phyloP scores from a whole-genome alignment of 2,797 vertebrate genomes.

The Rhodeus uyekii region DNA sequence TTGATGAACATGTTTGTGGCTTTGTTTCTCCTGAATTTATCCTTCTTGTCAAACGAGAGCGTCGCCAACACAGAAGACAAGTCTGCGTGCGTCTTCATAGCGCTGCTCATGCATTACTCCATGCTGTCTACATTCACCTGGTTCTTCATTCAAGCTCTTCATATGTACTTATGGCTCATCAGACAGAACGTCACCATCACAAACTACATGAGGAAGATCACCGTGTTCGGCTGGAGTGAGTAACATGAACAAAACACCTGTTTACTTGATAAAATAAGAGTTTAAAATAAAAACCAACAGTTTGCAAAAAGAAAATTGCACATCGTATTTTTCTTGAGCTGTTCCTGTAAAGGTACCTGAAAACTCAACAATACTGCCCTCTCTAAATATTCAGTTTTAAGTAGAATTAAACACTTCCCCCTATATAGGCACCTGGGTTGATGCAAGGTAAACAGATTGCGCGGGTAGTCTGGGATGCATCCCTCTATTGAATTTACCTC shows the following conservation, averaged over 20 bases:
- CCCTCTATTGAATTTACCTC: background rate
- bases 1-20: constrained; percentile 66
- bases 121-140: constrained; percentile 67
- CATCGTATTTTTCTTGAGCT: no score
- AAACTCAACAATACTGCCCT: no score
- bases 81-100: constrained; percentile 43
- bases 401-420: no score
- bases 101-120: constrained; percentile 64
- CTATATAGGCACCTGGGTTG: background rate
- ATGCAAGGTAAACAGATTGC: background rate
- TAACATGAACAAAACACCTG: background rate
- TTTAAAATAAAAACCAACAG: background rate
- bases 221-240: constrained; percentile 67
- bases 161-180: constrained; percentile 63
- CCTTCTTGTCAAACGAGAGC: constrained; percentile 64
- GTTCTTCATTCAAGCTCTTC: constrained; percentile 62
- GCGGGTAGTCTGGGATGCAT: background rate
- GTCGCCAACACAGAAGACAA: constrained; percentile 44
- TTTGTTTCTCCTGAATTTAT: constrained; percentile 61
- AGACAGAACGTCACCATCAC: constrained; percentile 30
- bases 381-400: no score
- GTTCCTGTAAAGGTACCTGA: no score
- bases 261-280: background rate
- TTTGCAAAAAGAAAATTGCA: background rate
- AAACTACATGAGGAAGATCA: constrained; percentile 54